phyloP scores from a whole-genome alignment of 2,113 vertebrate species.

The Melospiza georgiana region DNA sequence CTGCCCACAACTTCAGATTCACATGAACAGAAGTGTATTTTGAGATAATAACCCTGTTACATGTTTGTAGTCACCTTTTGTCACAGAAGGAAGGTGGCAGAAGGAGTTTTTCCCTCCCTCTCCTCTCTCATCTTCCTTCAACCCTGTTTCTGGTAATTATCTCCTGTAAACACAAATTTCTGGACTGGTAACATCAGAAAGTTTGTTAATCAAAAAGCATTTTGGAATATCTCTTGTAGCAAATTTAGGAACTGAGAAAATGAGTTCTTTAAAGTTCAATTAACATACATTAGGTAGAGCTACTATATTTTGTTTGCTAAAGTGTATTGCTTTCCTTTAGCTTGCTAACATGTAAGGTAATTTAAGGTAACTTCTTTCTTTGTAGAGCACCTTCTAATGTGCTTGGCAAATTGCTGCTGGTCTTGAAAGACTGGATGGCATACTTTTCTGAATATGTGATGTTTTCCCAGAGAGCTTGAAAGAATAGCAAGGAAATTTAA shows the following conservation, averaged over 20 bases:
- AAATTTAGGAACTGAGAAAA: constrained; percentile 51
- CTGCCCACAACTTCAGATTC: neutral
- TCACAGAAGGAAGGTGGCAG: neutral
- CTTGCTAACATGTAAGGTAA: constrained; percentile 44
- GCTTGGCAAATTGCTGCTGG: constrained; percentile 55
- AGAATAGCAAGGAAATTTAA: constrained; percentile 14
- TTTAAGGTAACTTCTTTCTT: constrained; percentile 55
- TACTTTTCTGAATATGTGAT: constrained; percentile 45
- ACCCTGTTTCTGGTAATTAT: constrained; percentile 47
- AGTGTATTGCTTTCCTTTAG: constrained; percentile 48
- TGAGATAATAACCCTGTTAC: neutral
- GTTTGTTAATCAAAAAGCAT: constrained; percentile 61
- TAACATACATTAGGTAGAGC: constrained; percentile 42
- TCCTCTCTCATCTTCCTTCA: constrained; percentile 28
- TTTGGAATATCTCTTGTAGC: constrained; percentile 42
- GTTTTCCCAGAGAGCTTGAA: constrained; percentile 56
- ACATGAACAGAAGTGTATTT: neutral
- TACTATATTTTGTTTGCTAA: constrained; percentile 38
- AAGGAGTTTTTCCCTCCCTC: neutral
- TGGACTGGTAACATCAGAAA: constrained; percentile 55
- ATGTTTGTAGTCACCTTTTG: neutral
- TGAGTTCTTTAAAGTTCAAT: constrained; percentile 50
- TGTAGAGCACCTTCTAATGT: constrained; percentile 57
- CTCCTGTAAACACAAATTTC: constrained; percentile 52
- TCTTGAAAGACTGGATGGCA: constrained; percentile 64